Evolutionary conservation across 2,113 vertebrate species (phyloP).

Genomic region (Cyanistes caeruleus): DNA sequence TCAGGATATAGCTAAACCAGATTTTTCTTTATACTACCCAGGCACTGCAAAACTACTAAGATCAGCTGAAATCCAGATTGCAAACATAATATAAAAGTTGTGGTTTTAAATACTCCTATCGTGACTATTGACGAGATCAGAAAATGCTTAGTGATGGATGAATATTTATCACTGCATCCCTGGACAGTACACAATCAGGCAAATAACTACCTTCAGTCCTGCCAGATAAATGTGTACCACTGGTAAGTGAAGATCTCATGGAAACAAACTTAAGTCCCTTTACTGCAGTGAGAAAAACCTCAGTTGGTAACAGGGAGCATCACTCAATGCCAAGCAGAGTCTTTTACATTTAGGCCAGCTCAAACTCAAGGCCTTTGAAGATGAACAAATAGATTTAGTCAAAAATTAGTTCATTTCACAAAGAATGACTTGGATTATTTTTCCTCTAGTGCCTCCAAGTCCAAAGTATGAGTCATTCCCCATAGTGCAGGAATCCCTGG

Average conservation of each 20-base stretch:
- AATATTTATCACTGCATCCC: not conserved
- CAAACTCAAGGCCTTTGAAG: not conserved
- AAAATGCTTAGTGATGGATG: not conserved
- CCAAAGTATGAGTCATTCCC: not conserved
- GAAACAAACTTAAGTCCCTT: not conserved
- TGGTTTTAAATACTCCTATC: not conserved
- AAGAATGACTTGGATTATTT: not conserved
- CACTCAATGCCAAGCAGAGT: not conserved
- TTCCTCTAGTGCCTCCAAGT: accelerated
- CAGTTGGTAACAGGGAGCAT: not conserved
- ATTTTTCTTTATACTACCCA: not conserved
- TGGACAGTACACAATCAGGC: not conserved
- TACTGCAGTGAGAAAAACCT: not conserved
- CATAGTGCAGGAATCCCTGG: not conserved
- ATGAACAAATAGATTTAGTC: not conserved
- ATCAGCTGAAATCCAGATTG: not conserved
- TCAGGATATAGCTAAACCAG: not conserved
- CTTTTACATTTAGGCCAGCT: not conserved
- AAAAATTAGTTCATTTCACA: not conserved
- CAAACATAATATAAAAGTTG: not conserved
- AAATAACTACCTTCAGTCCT: not conserved
- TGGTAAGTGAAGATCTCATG: not conserved
- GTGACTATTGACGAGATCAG: not conserved
- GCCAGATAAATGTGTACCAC: not conserved
- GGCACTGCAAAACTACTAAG: not conserved